Evolutionary conservation across 2,797 vertebrate species (phyloP).

Genomic region (Centroberyx gerrardi): DNA sequence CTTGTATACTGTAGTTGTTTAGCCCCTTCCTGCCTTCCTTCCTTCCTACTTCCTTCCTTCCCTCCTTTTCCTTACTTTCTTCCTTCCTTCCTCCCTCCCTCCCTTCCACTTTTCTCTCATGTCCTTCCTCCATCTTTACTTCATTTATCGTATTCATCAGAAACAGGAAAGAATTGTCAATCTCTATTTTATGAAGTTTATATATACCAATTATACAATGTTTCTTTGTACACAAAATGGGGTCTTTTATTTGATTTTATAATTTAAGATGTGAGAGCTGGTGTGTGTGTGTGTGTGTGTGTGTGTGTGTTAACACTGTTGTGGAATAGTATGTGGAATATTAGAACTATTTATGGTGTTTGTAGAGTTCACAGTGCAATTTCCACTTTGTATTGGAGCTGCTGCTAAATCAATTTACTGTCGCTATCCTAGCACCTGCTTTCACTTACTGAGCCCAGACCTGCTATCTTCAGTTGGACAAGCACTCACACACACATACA

Average conservation of each 20-base stretch:
- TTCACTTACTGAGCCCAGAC: neutral
- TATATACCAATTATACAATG: no score
- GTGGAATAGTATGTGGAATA: no score
- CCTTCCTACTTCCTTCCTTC: no score
- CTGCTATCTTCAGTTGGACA: neutral
- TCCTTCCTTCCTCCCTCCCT: neutral
- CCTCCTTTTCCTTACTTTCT: neutral
- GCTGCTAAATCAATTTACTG: conserved; percentile 14
- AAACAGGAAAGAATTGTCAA: no score
- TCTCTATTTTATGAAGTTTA: neutral
- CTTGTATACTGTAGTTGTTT: neutral
- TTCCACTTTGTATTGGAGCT: neutral
- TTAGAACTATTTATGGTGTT: neutral
- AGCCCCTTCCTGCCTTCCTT: neutral
- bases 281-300: conserved; percentile 4
- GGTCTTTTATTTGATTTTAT: neutral
- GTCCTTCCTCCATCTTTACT: neutral
- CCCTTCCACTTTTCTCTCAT: neutral
- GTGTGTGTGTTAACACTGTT: neutral
- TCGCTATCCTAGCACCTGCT: neutral
- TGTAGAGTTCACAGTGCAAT: neutral
- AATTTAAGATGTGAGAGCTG: neutral
- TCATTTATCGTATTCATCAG: neutral
- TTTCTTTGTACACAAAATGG: no score
- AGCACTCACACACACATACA: neutral